phyloP scores from a whole-genome alignment of 2,797 vertebrate genomes.

The Cynodonichthys magdalenae region DNA sequence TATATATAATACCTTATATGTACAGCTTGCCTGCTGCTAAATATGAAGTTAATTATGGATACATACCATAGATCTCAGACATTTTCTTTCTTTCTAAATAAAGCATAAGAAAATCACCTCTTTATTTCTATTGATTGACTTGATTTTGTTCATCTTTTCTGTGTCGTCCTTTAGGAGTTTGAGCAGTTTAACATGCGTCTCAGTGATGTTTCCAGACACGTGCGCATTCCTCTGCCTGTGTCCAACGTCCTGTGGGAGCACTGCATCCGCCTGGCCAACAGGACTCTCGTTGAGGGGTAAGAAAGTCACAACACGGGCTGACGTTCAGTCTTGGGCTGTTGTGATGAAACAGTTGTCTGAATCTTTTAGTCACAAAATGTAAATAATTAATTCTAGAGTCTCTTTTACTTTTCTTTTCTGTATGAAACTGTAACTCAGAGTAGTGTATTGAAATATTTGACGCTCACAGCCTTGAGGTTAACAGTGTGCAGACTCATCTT shows the following conservation, averaged over 20 bases:
- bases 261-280: constrained; percentile 96
- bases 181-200: constrained; percentile 92
- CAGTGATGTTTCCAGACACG: constrained; percentile 90
- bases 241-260: constrained; percentile 99
- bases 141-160: constrained; percentile 8
- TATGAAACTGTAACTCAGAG: background rate
- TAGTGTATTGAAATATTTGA: background rate
- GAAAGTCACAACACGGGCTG: constrained; percentile 35
- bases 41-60: background rate
- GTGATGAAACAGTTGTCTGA: background rate
- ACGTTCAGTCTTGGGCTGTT: background rate
- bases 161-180: constrained; percentile 86
- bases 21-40: background rate
- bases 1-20: background rate
- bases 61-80: background rate
- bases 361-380: background rate
- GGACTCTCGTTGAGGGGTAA: constrained; percentile 98
- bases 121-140: no score
- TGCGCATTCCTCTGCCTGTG: constrained; percentile 94
- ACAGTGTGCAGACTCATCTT: no score
- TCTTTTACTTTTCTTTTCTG: background rate
- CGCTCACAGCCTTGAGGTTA: background rate
- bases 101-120: no score
- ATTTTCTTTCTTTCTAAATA: background rate
- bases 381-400: background rate